Base-by-base conservation (phyloP, 2,888 invertebrate species). In the Parnassius smintheus region DNA sequence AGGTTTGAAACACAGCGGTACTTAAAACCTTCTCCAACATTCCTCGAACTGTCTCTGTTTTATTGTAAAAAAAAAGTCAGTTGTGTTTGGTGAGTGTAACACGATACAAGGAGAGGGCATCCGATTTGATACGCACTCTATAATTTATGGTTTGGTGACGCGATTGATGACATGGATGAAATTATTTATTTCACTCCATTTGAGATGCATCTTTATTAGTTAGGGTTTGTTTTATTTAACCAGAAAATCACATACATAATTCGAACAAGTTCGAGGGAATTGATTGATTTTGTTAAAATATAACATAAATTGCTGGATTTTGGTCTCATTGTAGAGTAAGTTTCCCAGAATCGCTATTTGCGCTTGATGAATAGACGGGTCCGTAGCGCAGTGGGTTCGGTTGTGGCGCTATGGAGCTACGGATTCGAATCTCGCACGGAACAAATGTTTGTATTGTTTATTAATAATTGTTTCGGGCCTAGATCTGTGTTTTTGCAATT, bases 121-220 rank as follows among this genome's bases (percentile, higher is more conserved):
- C 64, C 67, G 68, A 72, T 71, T 71, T 71, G 70, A 70, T 69
- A 69, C 74, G 69, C 75, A 68, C 76, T 74, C 81, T 82, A 85
- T 82, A 86, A 90, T 88, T 90, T 90, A 90, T 82, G 77, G 77
- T 76, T 71, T 75, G 77, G 76, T 77, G 76, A 78, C 75, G 75
- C 84, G 88, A 90, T 90, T 89, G 88, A 91, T 89, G 86, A 84
- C 81, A 77, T 75, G 73, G 72, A 75, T 73, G 71, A 83, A 78
- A 82, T 85, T 83, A 85, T 86, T 87, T 86, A 86, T 87, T 77
- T 80, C 75, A 77, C 70, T 74, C 72, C 71, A 69, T 73, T 72
- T 67, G 66, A 72, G 72, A 75, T 78, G 76, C 73, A 73, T 72
- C 78, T 84, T 82, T 82, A 82, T 82, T 72, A 75, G 77, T 73